Evolutionary conservation across 2,797 vertebrate genomes (phyloP).

Genomic region (Lophius americanus): DNA sequence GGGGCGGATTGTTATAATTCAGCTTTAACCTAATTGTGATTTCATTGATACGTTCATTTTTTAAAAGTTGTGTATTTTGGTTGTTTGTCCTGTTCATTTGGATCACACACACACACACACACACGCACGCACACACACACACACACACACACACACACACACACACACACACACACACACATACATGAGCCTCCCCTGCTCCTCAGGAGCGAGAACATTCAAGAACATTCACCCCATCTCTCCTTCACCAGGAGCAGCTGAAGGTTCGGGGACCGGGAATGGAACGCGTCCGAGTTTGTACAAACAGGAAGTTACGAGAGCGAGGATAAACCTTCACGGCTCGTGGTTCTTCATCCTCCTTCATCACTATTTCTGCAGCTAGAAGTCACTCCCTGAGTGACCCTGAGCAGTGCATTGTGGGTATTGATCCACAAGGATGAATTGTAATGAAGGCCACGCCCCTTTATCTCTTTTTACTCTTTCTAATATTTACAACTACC

Average conservation of each 20-base stretch:
- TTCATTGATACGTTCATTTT: not conserved
- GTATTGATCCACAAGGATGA: not conserved
- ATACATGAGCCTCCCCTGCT: not conserved
- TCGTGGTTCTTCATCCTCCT: not conserved
- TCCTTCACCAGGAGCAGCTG: too few relatives aligned
- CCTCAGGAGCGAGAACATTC: too few relatives aligned
- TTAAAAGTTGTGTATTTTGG: too few relatives aligned
- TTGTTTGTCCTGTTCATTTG: not conserved
- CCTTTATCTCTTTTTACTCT: too few relatives aligned
- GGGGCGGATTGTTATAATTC: conserved; percentile 22
- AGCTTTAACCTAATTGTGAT: too few relatives aligned
- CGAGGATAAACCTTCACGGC: too few relatives aligned
- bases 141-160: conserved; percentile 20
- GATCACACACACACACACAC: conserved; percentile 49
- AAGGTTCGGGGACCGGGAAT: too few relatives aligned
- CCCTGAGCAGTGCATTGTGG: not conserved
- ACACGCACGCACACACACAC: conserved; percentile 21
- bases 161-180: conserved; percentile 9
- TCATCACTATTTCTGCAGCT: not conserved
- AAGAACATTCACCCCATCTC: too few relatives aligned
- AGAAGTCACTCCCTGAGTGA: not conserved
- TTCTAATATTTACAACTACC: too few relatives aligned
- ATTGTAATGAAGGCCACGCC: too few relatives aligned
- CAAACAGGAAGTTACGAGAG: not conserved
- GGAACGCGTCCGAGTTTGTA: not conserved